These are phyloP conservation scores for Aromia moschata DNA, from an alignment of 2,888 invertebrate species.

Conservation along the genomic window DNA sequence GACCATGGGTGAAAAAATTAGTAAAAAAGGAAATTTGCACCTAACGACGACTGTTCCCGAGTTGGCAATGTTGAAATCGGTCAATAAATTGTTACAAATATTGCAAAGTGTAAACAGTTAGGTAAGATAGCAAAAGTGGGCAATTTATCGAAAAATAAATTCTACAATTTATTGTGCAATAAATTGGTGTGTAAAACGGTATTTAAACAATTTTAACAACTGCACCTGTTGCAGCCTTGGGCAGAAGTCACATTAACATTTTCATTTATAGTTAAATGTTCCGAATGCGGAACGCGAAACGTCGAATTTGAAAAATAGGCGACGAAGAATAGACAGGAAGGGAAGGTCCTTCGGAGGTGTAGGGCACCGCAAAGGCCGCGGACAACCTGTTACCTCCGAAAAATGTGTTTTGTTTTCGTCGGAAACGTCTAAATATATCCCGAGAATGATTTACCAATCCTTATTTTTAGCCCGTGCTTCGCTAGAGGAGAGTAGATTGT, in stretches of 20 bases:
- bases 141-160: too few relatives aligned
- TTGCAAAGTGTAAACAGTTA: too few relatives aligned
- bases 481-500: conserved; percentile 21
- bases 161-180: too few relatives aligned
- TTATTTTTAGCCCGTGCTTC: conserved; percentile 40
- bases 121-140: too few relatives aligned
- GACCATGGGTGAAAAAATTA: not conserved
- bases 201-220: conserved; percentile 1
- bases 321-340: too few relatives aligned
- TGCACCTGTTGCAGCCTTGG: conserved; percentile 35
- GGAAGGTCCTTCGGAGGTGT: not conserved
- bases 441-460: conserved; percentile 38
- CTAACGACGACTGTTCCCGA: too few relatives aligned
- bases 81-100: too few relatives aligned
- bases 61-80: too few relatives aligned
- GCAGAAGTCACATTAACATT: conserved; percentile 18
- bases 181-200: too few relatives aligned
- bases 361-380: not conserved
- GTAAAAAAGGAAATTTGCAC: too few relatives aligned
- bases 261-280: not conserved
- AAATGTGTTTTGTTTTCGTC: conserved; percentile 38
- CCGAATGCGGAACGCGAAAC: too few relatives aligned
- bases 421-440: conserved; percentile 33
- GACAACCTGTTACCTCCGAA: conserved; percentile 38
- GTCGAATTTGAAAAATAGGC: too few relatives aligned